Conservation (phyloP, 2,797 vertebrate species). For the Clarias platycephalus region DNA sequence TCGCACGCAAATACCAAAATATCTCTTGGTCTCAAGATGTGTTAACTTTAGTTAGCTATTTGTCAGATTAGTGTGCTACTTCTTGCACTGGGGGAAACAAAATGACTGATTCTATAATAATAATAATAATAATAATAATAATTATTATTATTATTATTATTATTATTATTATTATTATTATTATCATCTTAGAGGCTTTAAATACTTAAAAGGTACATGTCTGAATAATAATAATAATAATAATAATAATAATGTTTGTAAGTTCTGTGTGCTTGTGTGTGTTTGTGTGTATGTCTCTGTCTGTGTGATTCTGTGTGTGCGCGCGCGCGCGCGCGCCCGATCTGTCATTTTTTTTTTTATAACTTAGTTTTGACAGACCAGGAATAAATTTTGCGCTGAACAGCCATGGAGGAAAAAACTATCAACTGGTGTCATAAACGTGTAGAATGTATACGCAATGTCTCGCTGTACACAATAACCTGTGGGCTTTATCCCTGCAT, state of each 20-base stretch:
- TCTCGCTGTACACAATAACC: neutral
- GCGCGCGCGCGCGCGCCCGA: neutral
- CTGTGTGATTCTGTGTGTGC: neutral
- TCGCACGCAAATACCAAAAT: constrained; percentile 34
- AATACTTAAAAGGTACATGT: no score
- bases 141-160: neutral
- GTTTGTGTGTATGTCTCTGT: neutral
- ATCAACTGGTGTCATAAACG: constrained; percentile 8
- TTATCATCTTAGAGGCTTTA: no score
- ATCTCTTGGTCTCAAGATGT: neutral
- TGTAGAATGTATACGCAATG: neutral
- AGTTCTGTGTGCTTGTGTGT: neutral
- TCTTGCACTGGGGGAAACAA: neutral
- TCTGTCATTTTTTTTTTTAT: neutral
- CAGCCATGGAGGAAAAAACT: neutral
- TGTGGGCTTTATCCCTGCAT: neutral
- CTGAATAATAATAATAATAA: neutral
- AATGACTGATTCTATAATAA: neutral
- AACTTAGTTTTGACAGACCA: neutral
- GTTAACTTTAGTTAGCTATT: neutral
- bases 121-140: neutral
- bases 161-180: neutral
- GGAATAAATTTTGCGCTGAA: neutral
- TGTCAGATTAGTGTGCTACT: neutral
- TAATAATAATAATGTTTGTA: neutral